These are phyloP conservation scores for Ormyrus rosae DNA, from an alignment of 2,888 invertebrate genomes.

Conservation along the genomic window DNA sequence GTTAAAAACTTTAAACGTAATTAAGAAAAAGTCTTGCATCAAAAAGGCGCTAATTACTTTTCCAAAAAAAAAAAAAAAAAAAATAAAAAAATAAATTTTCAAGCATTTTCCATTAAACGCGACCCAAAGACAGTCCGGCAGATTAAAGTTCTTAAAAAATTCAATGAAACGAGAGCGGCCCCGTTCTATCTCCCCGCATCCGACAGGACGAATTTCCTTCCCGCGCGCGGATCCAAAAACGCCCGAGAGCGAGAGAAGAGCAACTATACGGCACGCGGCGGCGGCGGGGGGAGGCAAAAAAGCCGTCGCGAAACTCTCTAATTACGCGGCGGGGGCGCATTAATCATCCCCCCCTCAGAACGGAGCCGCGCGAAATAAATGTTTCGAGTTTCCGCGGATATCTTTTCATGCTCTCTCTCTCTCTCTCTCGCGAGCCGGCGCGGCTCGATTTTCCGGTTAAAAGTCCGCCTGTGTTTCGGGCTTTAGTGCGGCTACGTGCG, in stretches of 20 bases:
- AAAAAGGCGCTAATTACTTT: no score
- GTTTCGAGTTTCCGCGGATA: conserved; percentile 63
- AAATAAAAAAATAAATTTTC: no score
- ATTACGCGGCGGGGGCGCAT: conserved; percentile 53
- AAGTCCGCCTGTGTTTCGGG: conserved; percentile 46
- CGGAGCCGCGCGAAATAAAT: conserved; percentile 59
- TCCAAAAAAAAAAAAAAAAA: no score
- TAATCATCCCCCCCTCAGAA: conserved; percentile 58
- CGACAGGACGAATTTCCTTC: no score
- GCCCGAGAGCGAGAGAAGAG: no score
- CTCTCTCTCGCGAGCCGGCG: conserved; percentile 13
- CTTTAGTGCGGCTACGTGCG: conserved; percentile 13
- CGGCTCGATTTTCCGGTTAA: conserved; percentile 41
- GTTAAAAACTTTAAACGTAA: no score
- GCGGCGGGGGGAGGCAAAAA: no score
- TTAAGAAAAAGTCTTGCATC: no score
- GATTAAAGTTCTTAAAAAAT: not conserved
- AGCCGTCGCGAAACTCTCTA: conserved; percentile 3
- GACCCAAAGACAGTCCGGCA: not conserved
- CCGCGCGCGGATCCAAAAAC: no score
- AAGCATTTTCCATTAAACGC: not conserved
- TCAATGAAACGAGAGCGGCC: not conserved
- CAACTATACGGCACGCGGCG: no score
- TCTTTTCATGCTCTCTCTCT: conserved; percentile 50
- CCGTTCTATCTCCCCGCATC: not conserved